phyloP scores from a whole-genome alignment of 2,888 invertebrate species.

The Geotrupes spiniger region DNA sequence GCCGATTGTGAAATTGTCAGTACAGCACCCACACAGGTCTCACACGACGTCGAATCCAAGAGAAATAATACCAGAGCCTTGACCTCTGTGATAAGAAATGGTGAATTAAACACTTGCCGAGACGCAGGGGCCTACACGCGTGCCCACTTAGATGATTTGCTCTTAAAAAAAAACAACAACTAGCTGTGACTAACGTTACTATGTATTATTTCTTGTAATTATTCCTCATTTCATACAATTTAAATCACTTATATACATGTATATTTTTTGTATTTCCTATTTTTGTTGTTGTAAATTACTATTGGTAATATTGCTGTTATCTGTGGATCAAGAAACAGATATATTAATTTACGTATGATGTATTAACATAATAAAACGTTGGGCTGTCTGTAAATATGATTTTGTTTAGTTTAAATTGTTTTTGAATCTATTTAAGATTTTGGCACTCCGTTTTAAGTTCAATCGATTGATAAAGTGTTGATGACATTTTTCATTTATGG shows the following conservation, averaged over 20 bases:
- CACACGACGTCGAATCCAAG: slow-evolving; percentile 4
- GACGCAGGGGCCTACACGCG: slow-evolving; percentile 3
- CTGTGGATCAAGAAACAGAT: background rate
- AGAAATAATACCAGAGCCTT: slow-evolving; percentile 7
- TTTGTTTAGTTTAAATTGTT: too few relatives aligned
- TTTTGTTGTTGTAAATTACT: slow-evolving; percentile 3
- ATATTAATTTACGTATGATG: background rate
- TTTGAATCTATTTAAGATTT: too few relatives aligned
- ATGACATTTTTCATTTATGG: too few relatives aligned
- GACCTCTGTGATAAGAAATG: slow-evolving; percentile 7
- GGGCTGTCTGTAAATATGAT: background rate
- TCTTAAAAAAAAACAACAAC: background rate
- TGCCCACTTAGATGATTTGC: slow-evolving; percentile 3
- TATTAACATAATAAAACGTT: background rate
- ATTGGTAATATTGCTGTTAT: slow-evolving; percentile 7
- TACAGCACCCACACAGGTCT: slow-evolving; percentile 16
- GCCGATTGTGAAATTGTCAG: slow-evolving; percentile 24
- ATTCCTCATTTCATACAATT: slow-evolving; percentile 4
- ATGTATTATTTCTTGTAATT: slow-evolving; percentile 1
- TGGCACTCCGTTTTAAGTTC: too few relatives aligned
- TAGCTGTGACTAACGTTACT: background rate
- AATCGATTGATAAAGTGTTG: too few relatives aligned
- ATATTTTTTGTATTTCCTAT: slow-evolving; percentile 1
- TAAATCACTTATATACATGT: slow-evolving; percentile 1
- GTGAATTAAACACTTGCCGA: slow-evolving; percentile 6